These are phyloP conservation scores for Ectemnius cavifrons DNA, from an alignment of 2,888 invertebrate species.

Conservation along the genomic window DNA sequence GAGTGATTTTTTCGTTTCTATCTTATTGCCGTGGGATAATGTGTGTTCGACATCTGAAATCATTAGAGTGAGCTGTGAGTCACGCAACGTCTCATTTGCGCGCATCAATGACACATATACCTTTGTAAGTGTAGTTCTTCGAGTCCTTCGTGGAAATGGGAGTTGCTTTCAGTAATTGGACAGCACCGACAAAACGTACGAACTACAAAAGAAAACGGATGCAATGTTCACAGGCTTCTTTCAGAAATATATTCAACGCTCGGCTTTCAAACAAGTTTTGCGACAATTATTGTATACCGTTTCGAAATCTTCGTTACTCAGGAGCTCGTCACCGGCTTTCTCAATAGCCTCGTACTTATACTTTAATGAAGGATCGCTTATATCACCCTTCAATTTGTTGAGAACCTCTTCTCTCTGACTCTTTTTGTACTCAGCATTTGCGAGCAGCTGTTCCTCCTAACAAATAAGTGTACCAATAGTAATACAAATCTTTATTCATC, in stretches of 20 bases:
- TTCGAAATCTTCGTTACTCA: constrained; percentile 58
- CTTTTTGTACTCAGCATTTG: constrained; percentile 61
- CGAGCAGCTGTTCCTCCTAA: constrained; percentile 59
- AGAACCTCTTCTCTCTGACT: constrained; percentile 44
- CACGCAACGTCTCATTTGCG: neutral
- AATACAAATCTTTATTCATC: neutral
- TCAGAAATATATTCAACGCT: too few relatives aligned
- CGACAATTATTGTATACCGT: constrained; percentile 54
- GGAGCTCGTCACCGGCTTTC: constrained; percentile 67
- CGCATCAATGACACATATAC: constrained; percentile 54
- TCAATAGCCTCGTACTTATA: constrained; percentile 63
- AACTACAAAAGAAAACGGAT: constrained; percentile 53
- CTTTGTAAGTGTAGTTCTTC: constrained; percentile 56
- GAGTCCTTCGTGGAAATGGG: constrained; percentile 38
- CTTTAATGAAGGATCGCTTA: constrained; percentile 31
- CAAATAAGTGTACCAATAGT: neutral
- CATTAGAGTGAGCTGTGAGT: neutral
- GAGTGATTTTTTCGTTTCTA: constrained; percentile 58
- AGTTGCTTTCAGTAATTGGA: constrained; percentile 54
- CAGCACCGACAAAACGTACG: constrained; percentile 61
- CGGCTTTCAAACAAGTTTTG: neutral
- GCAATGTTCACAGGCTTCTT: too few relatives aligned
- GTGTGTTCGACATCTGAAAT: constrained; percentile 63
- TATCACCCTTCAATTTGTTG: constrained; percentile 33
- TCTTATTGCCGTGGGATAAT: constrained; percentile 57